Conservation (phyloP, 2,888 invertebrate genomes). For the Operophtera brumata region DNA sequence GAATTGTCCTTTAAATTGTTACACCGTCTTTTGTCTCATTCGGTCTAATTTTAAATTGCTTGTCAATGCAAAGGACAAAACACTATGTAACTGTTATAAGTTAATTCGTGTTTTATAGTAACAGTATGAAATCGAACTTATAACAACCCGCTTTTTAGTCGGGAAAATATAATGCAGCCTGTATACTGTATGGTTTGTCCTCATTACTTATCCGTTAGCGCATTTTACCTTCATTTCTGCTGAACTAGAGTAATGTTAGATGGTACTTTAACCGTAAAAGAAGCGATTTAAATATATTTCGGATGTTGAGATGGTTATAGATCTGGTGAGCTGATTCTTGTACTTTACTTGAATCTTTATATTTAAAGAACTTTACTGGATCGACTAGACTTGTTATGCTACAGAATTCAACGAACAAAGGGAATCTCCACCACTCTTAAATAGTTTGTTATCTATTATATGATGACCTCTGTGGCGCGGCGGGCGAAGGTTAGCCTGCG, state of each 20-base stretch:
- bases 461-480: too few relatives aligned
- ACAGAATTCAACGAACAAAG: not conserved
- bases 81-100: too few relatives aligned
- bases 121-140: too few relatives aligned
- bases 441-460: not conserved
- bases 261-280: not conserved
- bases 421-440: not conserved
- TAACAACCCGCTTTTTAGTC: too few relatives aligned
- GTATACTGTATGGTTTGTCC: not conserved
- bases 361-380: not conserved
- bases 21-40: too few relatives aligned
- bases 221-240: conserved; percentile 15
- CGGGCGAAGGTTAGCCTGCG: too few relatives aligned
- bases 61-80: too few relatives aligned
- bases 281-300: conserved; percentile 3
- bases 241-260: conserved; percentile 3
- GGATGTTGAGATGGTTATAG: not conserved
- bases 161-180: too few relatives aligned
- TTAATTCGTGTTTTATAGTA: too few relatives aligned
- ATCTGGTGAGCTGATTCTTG: conserved; percentile 1
- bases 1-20: too few relatives aligned
- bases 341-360: not conserved
- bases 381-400: not conserved
- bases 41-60: too few relatives aligned
- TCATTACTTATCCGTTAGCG: conserved; percentile 2